Evolutionary conservation across 2,888 invertebrate species (phyloP).

Genomic region (Hipparchia sbordonii): DNA sequence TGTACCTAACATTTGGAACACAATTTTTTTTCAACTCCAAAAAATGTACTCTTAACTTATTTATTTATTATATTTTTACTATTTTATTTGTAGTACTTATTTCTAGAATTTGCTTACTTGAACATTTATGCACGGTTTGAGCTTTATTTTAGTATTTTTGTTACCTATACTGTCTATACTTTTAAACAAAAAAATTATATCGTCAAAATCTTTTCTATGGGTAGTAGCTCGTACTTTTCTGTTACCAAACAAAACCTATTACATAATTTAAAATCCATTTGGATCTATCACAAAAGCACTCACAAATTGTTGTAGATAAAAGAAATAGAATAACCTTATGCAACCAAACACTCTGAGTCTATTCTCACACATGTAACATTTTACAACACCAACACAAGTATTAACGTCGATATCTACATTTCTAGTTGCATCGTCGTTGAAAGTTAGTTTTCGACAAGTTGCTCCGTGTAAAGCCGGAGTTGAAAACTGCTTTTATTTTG

Average conservation of each 20-base stretch:
- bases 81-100: slow-evolving; percentile 18
- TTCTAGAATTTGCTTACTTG: slow-evolving; percentile 26
- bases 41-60: background rate
- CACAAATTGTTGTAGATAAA: background rate
- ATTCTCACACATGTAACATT: too few species aligned
- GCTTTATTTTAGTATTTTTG: slow-evolving; percentile 30
- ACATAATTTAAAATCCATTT: too few species aligned
- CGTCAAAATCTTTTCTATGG: background rate
- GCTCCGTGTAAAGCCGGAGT: too few species aligned
- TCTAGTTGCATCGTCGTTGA: too few species aligned
- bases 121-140: slow-evolving; percentile 42
- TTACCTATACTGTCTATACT: slow-evolving; percentile 16
- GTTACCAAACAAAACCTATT: too few species aligned
- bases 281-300: background rate
- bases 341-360: too few species aligned
- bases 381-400: too few species aligned
- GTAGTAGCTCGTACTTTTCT: background rate
- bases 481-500: too few species aligned
- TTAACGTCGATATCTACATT: too few species aligned
- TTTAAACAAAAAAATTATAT: background rate
- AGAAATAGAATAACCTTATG: too few species aligned
- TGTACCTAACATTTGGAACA: background rate
- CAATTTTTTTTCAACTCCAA: background rate
- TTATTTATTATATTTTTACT: background rate
- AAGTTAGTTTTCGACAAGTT: too few species aligned